Evolutionary conservation across 2,113 vertebrate species (phyloP), one percentile per base, ranked within the genome.

Genomic region (zebrafish (Danio rerio)): DNA sequence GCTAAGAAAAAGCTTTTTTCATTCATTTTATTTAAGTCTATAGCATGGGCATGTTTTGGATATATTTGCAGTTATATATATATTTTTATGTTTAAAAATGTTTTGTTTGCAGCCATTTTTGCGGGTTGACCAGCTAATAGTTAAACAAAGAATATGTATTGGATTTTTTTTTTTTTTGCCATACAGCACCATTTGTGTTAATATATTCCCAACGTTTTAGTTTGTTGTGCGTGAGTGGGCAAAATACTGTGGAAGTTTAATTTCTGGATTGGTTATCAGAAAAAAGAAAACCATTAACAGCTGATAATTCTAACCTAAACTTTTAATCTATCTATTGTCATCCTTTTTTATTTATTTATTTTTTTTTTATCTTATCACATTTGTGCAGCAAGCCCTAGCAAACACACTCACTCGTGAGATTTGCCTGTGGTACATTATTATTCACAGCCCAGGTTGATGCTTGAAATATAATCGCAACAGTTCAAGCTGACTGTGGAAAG

Each of bases 381-480:
- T 66, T 43, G 13, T 16, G 20, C 20, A 62, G 59, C 20, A 62
- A 62, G 59, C 58, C 31, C 21, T 62, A 61, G 18, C 20, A 61
- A 21, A 63, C 21, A 40, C 61, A 0, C 61, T 40, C 40, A 2
- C 65, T 11, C 9, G 16, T 68, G 65, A 45, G 16, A 47, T 45
- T 45, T 69, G n/a, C 9, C 65, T 69, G 65, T 5, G 9, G 43
- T 49, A n/a, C 58, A 61, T 61, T 21, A 21, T 61, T 61, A 61
- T 61, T 61, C 58, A 21, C 18, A 61, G 58, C 18, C 58, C 18
- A 20, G 58, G 9, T 20, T 61, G 18, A 69, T 12, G 47, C 16
- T 49, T 69, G 9, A 69, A 69, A 69, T 69, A 68, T 68, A 47
- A 47, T 12, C 47, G 43, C 18, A 69, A 69, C n/a, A 18, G 6